Evolutionary conservation across 2,113 vertebrate species (phyloP).

Genomic region (Pyrgilauda ruficollis): DNA sequence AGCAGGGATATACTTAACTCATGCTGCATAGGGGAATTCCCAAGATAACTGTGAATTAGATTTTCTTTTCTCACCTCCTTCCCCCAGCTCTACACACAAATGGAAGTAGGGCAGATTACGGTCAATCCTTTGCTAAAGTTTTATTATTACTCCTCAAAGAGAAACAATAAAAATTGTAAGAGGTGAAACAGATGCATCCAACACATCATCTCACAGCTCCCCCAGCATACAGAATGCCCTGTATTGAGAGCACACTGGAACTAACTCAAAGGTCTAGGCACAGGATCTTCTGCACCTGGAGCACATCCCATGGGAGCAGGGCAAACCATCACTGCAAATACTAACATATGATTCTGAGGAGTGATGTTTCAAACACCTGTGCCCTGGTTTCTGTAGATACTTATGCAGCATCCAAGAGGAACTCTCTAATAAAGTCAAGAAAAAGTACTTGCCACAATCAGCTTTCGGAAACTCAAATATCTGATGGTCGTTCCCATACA

Average conservation of each 20-base stretch:
- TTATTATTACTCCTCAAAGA: not conserved
- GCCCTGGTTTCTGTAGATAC: not conserved
- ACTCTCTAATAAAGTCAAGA: not conserved
- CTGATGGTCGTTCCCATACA: not conserved
- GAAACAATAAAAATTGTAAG: not conserved
- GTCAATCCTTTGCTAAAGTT: slow-evolving; percentile 1
- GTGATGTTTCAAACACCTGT: not conserved
- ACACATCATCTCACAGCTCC: not conserved
- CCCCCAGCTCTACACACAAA: not conserved
- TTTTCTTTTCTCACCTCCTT: slow-evolving; percentile 45
- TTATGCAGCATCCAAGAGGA: not conserved
- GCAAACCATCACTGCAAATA: not conserved
- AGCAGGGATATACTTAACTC: slow-evolving; percentile 18
- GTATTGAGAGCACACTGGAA: not conserved
- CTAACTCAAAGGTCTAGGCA: not conserved
- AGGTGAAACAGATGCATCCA: not conserved
- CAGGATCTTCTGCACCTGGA: not conserved
- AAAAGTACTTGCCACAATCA: not conserved
- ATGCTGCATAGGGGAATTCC: slow-evolving; percentile 18
- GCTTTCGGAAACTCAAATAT: not conserved
- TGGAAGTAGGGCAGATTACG: not conserved
- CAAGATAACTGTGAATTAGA: not conserved
- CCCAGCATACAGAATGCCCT: not conserved
- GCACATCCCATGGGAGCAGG: not conserved
- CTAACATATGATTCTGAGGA: not conserved